Evolutionary conservation across 2,113 vertebrate species (phyloP).

Genomic region (Rafetus swinhoei): DNA sequence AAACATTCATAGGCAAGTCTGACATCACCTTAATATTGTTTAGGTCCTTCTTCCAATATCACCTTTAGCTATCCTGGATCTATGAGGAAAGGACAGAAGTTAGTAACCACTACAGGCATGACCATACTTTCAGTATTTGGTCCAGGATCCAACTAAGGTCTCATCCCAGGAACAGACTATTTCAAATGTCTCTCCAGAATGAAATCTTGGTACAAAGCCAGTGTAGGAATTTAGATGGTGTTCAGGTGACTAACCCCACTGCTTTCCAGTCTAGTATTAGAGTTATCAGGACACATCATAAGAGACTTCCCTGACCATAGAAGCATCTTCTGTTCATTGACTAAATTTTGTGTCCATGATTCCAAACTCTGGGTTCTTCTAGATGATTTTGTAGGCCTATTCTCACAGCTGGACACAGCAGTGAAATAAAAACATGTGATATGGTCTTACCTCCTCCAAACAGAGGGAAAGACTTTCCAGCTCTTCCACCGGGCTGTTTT

Average conservation of each 20-base stretch:
- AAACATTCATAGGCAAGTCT: background rate
- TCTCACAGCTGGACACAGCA: background rate
- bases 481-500: too few relatives aligned
- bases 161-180: too few relatives aligned
- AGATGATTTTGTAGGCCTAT: background rate
- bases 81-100: background rate
- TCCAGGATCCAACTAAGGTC: background rate
- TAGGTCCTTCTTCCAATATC: background rate
- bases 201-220: background rate
- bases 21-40: background rate
- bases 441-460: background rate
- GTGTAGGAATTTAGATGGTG: background rate
- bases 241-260: background rate
- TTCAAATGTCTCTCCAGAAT: accelerated
- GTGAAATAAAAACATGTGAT: background rate
- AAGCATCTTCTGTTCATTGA: background rate
- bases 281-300: background rate
- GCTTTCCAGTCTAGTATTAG: background rate
- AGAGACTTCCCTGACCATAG: background rate
- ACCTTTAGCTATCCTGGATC: background rate
- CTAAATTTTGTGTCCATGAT: background rate
- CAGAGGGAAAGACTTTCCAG: background rate
- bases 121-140: background rate
- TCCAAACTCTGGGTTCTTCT: background rate
- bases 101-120: accelerated